These are phyloP conservation scores for Salarias fasciatus DNA, from an alignment of 2,797 vertebrate genomes.

Conservation along the genomic window DNA sequence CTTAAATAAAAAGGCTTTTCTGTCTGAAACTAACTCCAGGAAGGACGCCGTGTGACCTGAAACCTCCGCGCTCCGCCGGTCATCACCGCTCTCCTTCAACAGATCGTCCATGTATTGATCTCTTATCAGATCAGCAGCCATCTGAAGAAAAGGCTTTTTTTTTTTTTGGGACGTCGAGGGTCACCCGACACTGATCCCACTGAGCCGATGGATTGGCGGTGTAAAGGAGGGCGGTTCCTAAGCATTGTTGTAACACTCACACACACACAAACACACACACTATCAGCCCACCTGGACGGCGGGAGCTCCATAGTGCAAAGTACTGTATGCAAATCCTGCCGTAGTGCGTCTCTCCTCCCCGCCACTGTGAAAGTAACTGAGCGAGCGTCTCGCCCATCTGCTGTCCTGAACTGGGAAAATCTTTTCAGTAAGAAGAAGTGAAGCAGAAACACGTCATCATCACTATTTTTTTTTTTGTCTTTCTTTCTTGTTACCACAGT, in stretches of 20 bases:
- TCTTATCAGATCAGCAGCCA: constrained; percentile 53
- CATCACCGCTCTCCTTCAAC: constrained; percentile 62
- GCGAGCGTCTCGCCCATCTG: too few relatives aligned
- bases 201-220: constrained; percentile 56
- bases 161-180: constrained; percentile 32
- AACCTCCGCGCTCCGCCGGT: constrained; percentile 46
- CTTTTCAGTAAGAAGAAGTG: too few relatives aligned
- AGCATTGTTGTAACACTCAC: constrained; percentile 77
- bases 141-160: constrained; percentile 62
- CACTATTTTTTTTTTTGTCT: constrained; percentile 32
- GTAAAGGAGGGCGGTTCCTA: constrained; percentile 46
- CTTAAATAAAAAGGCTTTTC: constrained; percentile 81
- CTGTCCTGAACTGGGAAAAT: too few relatives aligned
- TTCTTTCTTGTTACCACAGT: constrained; percentile 73
- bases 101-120: constrained; percentile 44
- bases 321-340: constrained; percentile 84
- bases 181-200: constrained; percentile 52
- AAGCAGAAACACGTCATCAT: constrained; percentile 42
- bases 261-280: constrained; percentile 62
- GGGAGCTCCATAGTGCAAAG: constrained; percentile 84
- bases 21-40: constrained; percentile 57
- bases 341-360: constrained; percentile 75
- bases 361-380: constrained; percentile 69
- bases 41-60: constrained; percentile 78
- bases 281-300: constrained; percentile 69